Evolutionary conservation across 1,140 invertebrate species (phyloP), one percentile per base, ranked within the genome.

Genomic region (Drosophila oshimai): DNA sequence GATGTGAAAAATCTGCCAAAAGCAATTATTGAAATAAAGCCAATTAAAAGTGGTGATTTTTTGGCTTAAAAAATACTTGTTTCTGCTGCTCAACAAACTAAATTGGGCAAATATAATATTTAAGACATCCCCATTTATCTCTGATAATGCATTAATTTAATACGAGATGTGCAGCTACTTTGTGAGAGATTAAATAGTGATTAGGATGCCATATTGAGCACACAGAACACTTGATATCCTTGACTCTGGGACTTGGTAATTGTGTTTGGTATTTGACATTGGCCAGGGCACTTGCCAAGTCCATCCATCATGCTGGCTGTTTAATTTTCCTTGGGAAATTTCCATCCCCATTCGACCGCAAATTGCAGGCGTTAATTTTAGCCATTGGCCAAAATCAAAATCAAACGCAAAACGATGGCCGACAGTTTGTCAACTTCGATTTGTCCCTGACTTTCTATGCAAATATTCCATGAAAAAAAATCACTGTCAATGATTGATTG

Each of bases 401-500:
- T n/a, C 13, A 18, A 60, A 12, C 17, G 12, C 47, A 49, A 49
- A 64, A 49, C 28, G 58, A 47, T 6, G 18, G 34, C 20, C 58
- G 58, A 49, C 61, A 13, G 12, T 41, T 39, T 31, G 61, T 49
- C 42, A 65, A 49, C 18, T 39, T 64, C 18, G 41, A 31, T 64
- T 49, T 64, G 15, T 18, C 42, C n/a, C 18, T 41, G 58, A 65
- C 39, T 49, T 64, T 18, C 58, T 26, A 65, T 49, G 61, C 58
- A 65, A 65, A 65, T 64, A 29, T 31, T 15, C 22, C 26, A 36
- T 2, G 13, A 22, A 37, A 12, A 53, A 10, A 26, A 7, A 24
- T 58, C 31, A 17, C 46, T 62, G 53, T 41, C 33, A 65, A 47
- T 65, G 61, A 65, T 65, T 65, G 61, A 65, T 65, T 65, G 47